These are phyloP conservation scores for Leucosticte australis DNA, from an alignment of 2,113 vertebrate species.

Conservation along the genomic window DNA sequence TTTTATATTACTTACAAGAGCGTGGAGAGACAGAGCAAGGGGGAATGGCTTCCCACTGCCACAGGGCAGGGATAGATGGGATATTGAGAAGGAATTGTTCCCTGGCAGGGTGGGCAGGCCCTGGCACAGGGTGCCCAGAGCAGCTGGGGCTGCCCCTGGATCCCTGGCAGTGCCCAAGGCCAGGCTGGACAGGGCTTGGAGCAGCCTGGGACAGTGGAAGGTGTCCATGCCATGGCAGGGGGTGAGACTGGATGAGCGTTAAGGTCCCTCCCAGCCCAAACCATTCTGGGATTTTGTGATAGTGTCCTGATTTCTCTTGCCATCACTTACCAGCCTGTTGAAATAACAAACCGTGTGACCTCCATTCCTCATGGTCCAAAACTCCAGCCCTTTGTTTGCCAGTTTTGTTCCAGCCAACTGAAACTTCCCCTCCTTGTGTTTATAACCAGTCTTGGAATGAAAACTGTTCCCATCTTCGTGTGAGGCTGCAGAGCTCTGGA, in stretches of 20 bases:
- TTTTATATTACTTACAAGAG: not conserved
- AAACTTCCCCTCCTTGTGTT: not conserved
- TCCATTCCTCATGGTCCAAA: not conserved
- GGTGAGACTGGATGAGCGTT: fast-evolving
- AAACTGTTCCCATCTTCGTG: not conserved
- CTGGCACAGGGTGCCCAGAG: not conserved
- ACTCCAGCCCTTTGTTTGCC: not conserved
- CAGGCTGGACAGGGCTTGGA: not conserved
- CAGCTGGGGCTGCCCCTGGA: not conserved
- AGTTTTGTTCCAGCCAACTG: not conserved
- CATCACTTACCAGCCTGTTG: not conserved
- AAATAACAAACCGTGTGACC: not conserved
- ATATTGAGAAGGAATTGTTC: not conserved
- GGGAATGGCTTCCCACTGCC: not conserved
- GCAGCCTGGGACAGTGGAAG: fast-evolving
- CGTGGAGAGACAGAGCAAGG: not conserved
- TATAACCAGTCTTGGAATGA: not conserved
- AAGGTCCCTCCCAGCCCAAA: not conserved
- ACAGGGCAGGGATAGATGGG: fast-evolving
- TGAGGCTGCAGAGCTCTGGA: not conserved
- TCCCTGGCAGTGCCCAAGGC: not conserved
- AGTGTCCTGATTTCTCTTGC: not conserved
- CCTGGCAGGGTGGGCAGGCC: fast-evolving
- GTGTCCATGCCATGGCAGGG: not conserved
- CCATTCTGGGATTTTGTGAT: not conserved